These are phyloP conservation scores for Hipposideros larvatus DNA, from an alignment of 2,797 vertebrate genomes.

Conservation along the genomic window DNA sequence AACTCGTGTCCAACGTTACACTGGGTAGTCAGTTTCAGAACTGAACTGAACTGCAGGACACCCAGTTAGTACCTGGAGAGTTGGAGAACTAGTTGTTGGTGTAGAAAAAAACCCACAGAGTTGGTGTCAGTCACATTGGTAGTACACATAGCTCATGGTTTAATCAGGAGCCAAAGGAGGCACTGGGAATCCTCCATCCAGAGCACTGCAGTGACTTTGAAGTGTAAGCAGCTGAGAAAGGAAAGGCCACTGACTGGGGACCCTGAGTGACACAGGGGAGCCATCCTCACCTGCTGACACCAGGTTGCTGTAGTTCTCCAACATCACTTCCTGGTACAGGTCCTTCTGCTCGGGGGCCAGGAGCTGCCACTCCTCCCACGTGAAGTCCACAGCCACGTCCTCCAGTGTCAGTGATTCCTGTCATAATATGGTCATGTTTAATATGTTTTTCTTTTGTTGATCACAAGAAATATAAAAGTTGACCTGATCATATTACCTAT, in stretches of 20 bases:
- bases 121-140: neutral
- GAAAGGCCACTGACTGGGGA: neutral
- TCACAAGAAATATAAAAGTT: neutral
- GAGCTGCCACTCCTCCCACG: slow-evolving; percentile 71
- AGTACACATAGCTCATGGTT: neutral
- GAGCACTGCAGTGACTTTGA: neutral
- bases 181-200: neutral
- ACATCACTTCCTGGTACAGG: slow-evolving; percentile 66
- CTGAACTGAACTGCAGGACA: neutral
- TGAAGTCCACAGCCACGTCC: slow-evolving; percentile 66
- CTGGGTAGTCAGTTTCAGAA: neutral
- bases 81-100: neutral
- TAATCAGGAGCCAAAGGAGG: neutral
- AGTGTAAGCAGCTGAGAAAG: neutral
- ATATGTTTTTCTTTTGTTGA: neutral
- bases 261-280: neutral
- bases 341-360: slow-evolving; percentile 55
- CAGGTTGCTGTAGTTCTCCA: slow-evolving; percentile 71
- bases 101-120: neutral
- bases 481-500: neutral
- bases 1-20: neutral
- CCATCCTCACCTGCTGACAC: slow-evolving; percentile 54
- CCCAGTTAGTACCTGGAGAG: neutral
- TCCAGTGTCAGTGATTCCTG: slow-evolving; percentile 43
- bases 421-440: neutral